Conservation (phyloP, 2,888 invertebrate genomes). For the Drepana falcataria region DNA sequence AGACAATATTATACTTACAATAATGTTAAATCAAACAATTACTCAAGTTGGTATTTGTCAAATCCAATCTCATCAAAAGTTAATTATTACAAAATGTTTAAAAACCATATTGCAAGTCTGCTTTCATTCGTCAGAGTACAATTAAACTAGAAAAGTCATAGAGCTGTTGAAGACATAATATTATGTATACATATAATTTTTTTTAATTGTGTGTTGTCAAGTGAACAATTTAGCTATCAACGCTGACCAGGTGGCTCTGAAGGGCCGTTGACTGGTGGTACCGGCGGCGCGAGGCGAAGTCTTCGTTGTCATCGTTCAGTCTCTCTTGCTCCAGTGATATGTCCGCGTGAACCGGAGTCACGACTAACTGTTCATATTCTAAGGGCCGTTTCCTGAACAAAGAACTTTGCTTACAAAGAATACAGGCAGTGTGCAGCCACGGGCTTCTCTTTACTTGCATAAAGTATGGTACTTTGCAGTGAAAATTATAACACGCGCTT, state of each 20-base stretch:
- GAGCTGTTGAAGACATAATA: no score
- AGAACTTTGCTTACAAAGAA: not conserved
- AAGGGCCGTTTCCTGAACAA: slow-evolving; percentile 83
- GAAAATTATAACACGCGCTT: no score
- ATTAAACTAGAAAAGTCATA: no score
- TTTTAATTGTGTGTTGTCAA: not conserved
- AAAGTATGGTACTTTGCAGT: no score
- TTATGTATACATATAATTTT: not conserved
- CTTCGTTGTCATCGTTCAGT: slow-evolving; percentile 96
- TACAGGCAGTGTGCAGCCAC: not conserved
- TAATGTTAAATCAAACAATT: no score
- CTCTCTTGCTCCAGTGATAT: slow-evolving; percentile 90
- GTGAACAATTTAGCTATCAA: slow-evolving; percentile 30
- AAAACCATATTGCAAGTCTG: no score
- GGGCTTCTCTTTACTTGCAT: no score
- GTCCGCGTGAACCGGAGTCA: slow-evolving; percentile 89
- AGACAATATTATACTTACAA: no score
- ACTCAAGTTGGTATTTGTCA: no score
- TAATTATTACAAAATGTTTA: no score
- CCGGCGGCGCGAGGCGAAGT: slow-evolving; percentile 93
- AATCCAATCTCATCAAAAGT: no score
- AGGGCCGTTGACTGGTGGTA: slow-evolving; percentile 95
- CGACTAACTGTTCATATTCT: slow-evolving; percentile 92
- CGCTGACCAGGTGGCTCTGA: slow-evolving; percentile 83
- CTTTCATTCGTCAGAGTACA: no score